phyloP scores from a whole-genome alignment of 2,113 vertebrate genomes.

The Chionis minor region DNA sequence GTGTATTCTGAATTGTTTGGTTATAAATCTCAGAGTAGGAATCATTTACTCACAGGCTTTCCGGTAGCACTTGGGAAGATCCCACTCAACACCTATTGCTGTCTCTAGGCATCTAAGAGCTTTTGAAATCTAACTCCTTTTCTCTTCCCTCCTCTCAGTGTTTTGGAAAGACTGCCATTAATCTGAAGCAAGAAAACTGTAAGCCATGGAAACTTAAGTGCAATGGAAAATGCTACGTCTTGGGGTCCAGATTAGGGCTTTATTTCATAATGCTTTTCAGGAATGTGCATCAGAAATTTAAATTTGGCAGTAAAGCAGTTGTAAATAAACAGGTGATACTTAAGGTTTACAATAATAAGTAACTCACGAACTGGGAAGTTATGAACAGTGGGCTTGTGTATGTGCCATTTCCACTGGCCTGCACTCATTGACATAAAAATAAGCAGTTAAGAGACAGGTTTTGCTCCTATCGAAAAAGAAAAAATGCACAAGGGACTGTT shows the following conservation, averaged over 20 bases:
- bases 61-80: not conserved
- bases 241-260: not conserved
- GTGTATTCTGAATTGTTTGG: not conserved
- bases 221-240: not conserved
- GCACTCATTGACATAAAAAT: not conserved
- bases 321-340: not conserved
- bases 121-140: constrained; percentile 19
- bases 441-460: not conserved
- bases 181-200: not conserved
- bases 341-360: not conserved
- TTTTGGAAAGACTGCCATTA: not conserved
- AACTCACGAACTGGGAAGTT: not conserved
- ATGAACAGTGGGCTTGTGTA: not conserved
- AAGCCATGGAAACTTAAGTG: not conserved
- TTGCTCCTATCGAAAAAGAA: not conserved
- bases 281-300: not conserved
- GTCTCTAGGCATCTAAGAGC: not conserved
- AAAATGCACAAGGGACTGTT: not conserved
- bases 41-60: not conserved
- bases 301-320: not conserved
- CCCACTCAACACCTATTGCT: not conserved
- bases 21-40: not conserved
- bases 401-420: not conserved
- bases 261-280: not conserved
- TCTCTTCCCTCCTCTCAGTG: not conserved